These are phyloP conservation scores for Micronycteris hirsuta DNA, from an alignment of 2,113 vertebrate genomes.

Conservation along the genomic window DNA sequence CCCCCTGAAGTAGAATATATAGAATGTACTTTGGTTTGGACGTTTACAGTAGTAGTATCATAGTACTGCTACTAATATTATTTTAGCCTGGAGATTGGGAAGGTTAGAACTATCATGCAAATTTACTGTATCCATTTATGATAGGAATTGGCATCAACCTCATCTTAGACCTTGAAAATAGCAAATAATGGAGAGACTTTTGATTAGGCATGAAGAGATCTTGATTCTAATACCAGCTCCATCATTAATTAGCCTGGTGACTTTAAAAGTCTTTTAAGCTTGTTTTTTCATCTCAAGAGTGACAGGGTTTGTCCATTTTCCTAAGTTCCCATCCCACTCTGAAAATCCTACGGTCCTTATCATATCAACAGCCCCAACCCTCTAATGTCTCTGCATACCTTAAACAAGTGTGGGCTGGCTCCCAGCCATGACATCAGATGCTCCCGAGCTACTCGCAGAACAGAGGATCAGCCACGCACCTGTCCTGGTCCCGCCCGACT, in stretches of 20 bases:
- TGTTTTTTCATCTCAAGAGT: not conserved
- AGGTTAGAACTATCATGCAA: not conserved
- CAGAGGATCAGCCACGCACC: fast-evolving
- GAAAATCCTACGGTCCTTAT: not conserved
- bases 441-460: not conserved
- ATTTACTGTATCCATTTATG: not conserved
- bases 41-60: not conserved
- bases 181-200: not conserved
- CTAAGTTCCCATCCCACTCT: not conserved
- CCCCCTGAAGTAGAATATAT: not conserved
- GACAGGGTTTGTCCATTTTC: not conserved
- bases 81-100: not conserved
- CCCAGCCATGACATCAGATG: not conserved
- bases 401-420: not conserved
- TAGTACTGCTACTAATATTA: not conserved
- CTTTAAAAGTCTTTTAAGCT: not conserved
- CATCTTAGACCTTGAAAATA: not conserved
- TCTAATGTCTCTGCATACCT: not conserved
- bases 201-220: not conserved
- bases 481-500: fast-evolving
- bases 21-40: not conserved
- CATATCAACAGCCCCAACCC: not conserved
- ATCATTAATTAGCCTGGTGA: not conserved
- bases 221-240: not conserved
- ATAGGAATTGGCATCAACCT: not conserved